Evolutionary conservation across 2,113 vertebrate species (phyloP), one percentile per base, ranked within the genome.

Genomic region (Otus sunia): DNA sequence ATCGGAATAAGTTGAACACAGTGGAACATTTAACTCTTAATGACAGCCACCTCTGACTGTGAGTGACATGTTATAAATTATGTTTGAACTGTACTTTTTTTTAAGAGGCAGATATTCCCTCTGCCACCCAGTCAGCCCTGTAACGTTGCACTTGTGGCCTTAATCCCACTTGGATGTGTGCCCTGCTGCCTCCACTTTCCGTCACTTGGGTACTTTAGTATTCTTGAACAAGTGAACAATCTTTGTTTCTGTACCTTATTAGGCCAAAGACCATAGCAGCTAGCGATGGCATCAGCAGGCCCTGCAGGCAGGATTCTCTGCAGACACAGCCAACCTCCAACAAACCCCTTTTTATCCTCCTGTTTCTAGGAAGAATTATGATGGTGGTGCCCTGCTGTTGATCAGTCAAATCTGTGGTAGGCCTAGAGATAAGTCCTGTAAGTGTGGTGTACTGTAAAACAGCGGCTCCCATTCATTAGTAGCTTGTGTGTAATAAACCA

Each of bases 281-380:
- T 63, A 97, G 98, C 73, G 97, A 98, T 98, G 98, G 98, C 98
- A 98, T 98, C 96, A 95, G 97, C 96, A 96, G 92, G 97, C 98
- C 98, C 98, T 62, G 97, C 98, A 98, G 98, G 98, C 97, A 97
- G 97, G 97, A 97, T 97, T 98, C 98, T 98, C 98, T 95, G 97
- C 98, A 97, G 96, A 97, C 97, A 98, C 98, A 98, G 98, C 98
- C 98, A 98, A 97, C 97, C 98, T 98, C 97, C 98, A 98, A 99
- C 98, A 99, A 98, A 98, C 98, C 98, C 98, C 98, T 98, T 98
- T 99, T 98, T 99, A 98, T 99, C 97, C 98, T 97, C 97, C 97
- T 95, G 97, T 98, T 98, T 98, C 98, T 97, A 98, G 98, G 97
- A 99, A 98, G 99, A 99, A 98, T 98, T 98, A 98, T 98, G 98